Evolutionary conservation across 1,140 invertebrate species (phyloP).

Genomic region (Cyrtorhinus lividipennis): DNA sequence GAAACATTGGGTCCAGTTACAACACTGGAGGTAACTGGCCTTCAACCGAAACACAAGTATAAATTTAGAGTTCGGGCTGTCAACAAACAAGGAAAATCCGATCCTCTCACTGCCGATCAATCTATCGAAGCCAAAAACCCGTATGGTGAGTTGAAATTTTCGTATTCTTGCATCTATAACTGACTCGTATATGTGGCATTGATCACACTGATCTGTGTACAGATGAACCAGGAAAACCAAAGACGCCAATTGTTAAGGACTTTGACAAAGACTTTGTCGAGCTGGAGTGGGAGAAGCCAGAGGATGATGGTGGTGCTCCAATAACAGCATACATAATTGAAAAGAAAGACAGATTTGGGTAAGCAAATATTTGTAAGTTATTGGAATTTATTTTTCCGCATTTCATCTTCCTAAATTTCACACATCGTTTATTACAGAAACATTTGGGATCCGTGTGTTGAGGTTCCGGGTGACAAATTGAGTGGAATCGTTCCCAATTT

Average conservation of each 20-base stretch:
- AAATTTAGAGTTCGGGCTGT: slow-evolving; percentile 91
- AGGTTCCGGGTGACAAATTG: slow-evolving; percentile 68
- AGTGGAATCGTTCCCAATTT: slow-evolving; percentile 71
- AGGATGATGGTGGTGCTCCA: slow-evolving; percentile 71
- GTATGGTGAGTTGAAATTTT: slow-evolving; percentile 52
- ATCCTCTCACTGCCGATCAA: slow-evolving; percentile 75
- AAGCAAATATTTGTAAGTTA: slow-evolving; percentile 13
- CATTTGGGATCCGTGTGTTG: slow-evolving; percentile 74
- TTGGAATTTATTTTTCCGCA: background rate
- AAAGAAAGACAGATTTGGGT: slow-evolving; percentile 76
- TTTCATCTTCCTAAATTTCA: too few relatives aligned
- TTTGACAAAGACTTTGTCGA: slow-evolving; percentile 90
- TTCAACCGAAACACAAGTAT: slow-evolving; percentile 84
- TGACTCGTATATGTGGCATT: too few relatives aligned
- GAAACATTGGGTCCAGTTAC: slow-evolving; percentile 71
- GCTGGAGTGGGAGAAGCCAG: slow-evolving; percentile 80
- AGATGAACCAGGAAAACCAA: slow-evolving; percentile 71
- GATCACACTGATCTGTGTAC: too few relatives aligned
- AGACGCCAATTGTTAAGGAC: slow-evolving; percentile 75
- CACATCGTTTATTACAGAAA: too few relatives aligned
- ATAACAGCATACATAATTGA: slow-evolving; percentile 91
- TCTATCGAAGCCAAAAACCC: slow-evolving; percentile 97
- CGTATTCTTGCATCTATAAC: too few relatives aligned
- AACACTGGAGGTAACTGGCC: slow-evolving; percentile 51
- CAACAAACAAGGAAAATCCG: slow-evolving; percentile 90